These are phyloP conservation scores for Aphidius gifuensis DNA, from an alignment of 1,140 invertebrate species.

Conservation along the genomic window DNA sequence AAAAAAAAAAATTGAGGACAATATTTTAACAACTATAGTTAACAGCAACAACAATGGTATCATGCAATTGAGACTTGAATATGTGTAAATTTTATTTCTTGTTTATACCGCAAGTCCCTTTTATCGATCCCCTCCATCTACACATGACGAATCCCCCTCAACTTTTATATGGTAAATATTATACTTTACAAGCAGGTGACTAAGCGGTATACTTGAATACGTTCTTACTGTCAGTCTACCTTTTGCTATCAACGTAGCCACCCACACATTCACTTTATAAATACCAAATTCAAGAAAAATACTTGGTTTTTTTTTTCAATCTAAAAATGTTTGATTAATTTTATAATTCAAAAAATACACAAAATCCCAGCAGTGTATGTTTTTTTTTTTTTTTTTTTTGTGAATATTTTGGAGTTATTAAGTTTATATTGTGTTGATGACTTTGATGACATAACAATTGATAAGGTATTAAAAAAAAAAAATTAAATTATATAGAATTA, in stretches of 20 bases:
- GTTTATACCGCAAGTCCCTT: slow-evolving; percentile 18
- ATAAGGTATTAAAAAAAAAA: too few relatives aligned
- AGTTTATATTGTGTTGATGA: too few relatives aligned
- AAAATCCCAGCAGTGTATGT: too few relatives aligned
- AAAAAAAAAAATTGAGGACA: neutral
- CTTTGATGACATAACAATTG: too few relatives aligned
- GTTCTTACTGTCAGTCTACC: slow-evolving; percentile 47
- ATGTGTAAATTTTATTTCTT: slow-evolving; percentile 14
- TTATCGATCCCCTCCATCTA: slow-evolving; percentile 29
- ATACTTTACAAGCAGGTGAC: slow-evolving; percentile 47
- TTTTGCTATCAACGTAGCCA: slow-evolving; percentile 41
- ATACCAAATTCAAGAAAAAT: slow-evolving; percentile 13
- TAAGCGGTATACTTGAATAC: slow-evolving; percentile 35
- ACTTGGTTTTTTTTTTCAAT: too few relatives aligned
- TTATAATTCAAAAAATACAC: neutral
- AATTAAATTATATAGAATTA: too few relatives aligned
- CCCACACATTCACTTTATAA: slow-evolving; percentile 24
- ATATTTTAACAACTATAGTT: slow-evolving; percentile 4
- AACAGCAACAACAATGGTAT: neutral
- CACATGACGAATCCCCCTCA: slow-evolving; percentile 40
- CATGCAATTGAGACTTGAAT: neutral
- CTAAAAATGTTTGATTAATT: neutral
- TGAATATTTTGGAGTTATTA: too few relatives aligned
- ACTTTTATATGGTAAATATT: slow-evolving; percentile 39
- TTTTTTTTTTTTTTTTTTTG: too few relatives aligned